Evolutionary conservation across 2,797 vertebrate genomes (phyloP).

Genomic region (Eutrigla gurnardus): DNA sequence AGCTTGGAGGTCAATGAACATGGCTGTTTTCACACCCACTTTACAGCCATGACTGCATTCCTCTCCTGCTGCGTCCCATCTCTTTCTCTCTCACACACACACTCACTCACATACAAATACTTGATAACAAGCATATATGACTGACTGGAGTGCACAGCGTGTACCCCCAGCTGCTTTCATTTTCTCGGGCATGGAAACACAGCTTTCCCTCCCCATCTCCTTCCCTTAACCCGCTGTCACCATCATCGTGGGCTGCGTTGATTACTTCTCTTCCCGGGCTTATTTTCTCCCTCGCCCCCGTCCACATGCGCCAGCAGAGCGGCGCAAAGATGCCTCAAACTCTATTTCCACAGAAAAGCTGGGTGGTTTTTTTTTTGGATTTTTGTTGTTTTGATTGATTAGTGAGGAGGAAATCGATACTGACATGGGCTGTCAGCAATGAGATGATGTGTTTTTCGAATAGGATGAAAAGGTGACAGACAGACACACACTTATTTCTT

Average conservation of each 20-base stretch:
- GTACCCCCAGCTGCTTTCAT: constrained; percentile 77
- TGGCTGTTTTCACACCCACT: constrained; percentile 80
- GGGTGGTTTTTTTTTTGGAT: neutral
- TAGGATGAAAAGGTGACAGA: constrained; percentile 8
- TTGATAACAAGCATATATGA: constrained; percentile 71
- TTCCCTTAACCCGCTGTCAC: constrained; percentile 71
- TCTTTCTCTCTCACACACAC: constrained; percentile 35
- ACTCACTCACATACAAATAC: constrained; percentile 15
- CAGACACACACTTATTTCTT: neutral
- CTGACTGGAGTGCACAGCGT: constrained; percentile 32
- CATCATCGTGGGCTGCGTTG: constrained; percentile 59
- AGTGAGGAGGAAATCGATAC: constrained; percentile 47
- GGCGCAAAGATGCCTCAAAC: constrained; percentile 46
- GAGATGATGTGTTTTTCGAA: constrained; percentile 14
- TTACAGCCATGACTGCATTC: constrained; percentile 78
- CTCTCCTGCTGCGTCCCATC: constrained; percentile 69
- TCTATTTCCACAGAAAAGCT: constrained; percentile 51
- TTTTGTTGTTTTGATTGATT: constrained; percentile 51
- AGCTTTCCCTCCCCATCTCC: constrained; percentile 42
- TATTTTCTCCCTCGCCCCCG: constrained; percentile 48
- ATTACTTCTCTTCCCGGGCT: constrained; percentile 67
- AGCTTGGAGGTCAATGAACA: constrained; percentile 71
- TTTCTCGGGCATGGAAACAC: constrained; percentile 66
- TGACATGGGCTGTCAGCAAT: constrained; percentile 27
- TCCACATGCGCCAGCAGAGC: constrained; percentile 36